Evolutionary conservation across 2,113 vertebrate species (phyloP).

Genomic region (western clawed frog (Xenopus tropicalis)): DNA sequence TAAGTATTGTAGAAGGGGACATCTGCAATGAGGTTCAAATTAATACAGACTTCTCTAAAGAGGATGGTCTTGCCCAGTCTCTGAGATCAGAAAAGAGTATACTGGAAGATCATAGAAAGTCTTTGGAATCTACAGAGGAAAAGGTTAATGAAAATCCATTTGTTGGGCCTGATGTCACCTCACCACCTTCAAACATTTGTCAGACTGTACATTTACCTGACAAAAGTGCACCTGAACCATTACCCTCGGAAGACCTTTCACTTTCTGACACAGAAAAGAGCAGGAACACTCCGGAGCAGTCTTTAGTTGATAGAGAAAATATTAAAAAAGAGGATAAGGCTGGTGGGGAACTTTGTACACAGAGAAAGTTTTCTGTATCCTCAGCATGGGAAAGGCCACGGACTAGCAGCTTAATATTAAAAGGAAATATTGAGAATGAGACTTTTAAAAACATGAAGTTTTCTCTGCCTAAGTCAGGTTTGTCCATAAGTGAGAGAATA

Average conservation of each 20-base stretch:
- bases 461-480: slow-evolving; percentile 47
- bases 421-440: slow-evolving; percentile 53
- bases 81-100: slow-evolving; percentile 38
- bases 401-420: slow-evolving; percentile 61
- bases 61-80: slow-evolving; percentile 15
- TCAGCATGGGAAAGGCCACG: slow-evolving; percentile 63
- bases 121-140: slow-evolving; percentile 29
- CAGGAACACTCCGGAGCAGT: slow-evolving; percentile 11
- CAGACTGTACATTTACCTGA: slow-evolving; percentile 45
- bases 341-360: slow-evolving; percentile 37
- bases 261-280: slow-evolving; percentile 38
- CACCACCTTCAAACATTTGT: slow-evolving; percentile 48
- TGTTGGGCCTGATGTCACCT: slow-evolving; percentile 19
- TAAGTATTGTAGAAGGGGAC: slow-evolving; percentile 37
- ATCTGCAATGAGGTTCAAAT: slow-evolving; percentile 11
- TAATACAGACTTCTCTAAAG: slow-evolving; percentile 7
- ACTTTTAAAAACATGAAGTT: slow-evolving; percentile 35
- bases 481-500: slow-evolving; percentile 52
- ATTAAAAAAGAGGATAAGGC: slow-evolving; percentile 49
- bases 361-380: slow-evolving; percentile 69
- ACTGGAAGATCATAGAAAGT: slow-evolving; percentile 10
- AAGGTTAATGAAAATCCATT: slow-evolving; percentile 17
- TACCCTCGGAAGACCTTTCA: not conserved
- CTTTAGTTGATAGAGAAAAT: slow-evolving; percentile 40
- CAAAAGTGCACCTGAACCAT: slow-evolving; percentile 13